phyloP scores from a whole-genome alignment of 2,888 invertebrate genomes.

The Chromoteleia sp. region DNA sequence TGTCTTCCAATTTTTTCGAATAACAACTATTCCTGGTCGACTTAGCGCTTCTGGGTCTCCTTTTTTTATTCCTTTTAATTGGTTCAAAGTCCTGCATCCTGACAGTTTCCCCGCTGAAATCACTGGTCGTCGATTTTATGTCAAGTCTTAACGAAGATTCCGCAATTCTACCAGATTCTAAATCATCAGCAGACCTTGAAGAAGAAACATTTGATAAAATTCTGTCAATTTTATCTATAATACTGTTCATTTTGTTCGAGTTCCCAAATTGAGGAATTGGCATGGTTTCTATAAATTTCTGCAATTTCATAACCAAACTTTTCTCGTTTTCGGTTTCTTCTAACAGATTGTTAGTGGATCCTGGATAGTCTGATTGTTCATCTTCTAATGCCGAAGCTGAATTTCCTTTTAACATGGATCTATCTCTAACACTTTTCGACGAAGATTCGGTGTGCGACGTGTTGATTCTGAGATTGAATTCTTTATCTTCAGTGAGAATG shows the following conservation, averaged over 20 bases:
- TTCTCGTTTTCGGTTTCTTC: conserved; percentile 67
- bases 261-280: conserved; percentile 76
- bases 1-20: conserved; percentile 40
- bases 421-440: conserved; percentile 27
- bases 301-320: conserved; percentile 74
- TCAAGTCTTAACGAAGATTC: conserved; percentile 41
- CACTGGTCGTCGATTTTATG: conserved; percentile 42
- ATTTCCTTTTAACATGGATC: conserved; percentile 33
- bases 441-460: conserved; percentile 17
- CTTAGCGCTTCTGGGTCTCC: conserved; percentile 62
- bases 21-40: conserved; percentile 58
- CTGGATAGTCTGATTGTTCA: conserved; percentile 36
- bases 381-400: conserved; percentile 19
- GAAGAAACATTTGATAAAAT: conserved; percentile 78
- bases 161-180: conserved; percentile 70
- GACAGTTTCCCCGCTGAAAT: conserved; percentile 56
- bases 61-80: conserved; percentile 25
- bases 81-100: conserved; percentile 33
- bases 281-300: conserved; percentile 76
- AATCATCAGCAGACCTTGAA: conserved; percentile 72
- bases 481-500: conserved; percentile 41
- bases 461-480: neutral
- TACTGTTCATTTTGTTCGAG: conserved; percentile 77
- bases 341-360: conserved; percentile 56
- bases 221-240: conserved; percentile 81